Evolutionary conservation across 2,113 vertebrate species (phyloP), one percentile per base, ranked within the genome.

Genomic region (Heterocephalus glaber): DNA sequence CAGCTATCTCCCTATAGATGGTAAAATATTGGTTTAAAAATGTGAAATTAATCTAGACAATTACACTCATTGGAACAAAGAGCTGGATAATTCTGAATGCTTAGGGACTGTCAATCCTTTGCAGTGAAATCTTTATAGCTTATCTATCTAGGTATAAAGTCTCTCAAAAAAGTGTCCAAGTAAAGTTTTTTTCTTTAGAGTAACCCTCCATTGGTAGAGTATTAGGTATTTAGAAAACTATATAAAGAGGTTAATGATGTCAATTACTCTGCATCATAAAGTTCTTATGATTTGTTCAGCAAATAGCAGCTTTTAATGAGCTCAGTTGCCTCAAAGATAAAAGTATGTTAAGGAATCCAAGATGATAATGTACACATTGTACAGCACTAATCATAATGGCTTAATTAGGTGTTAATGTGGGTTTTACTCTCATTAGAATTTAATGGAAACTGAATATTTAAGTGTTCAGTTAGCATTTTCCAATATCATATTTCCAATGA

Each of bases 391-490:
- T 95, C 89, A 82, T 95, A 95, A 91, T 92, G 94, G 63, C 63
- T 95, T 96, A 97, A 97, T 97, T 96, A 93, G 96, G 88, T 97
- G 86, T 97, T 97, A 97, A 96, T 97, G 92, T 92, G 65, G 58
- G 87, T 96, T 96, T 97, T 93, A 96, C 44, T 44, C 95, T 97
- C 92, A 97, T 97, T 96, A 96, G 60, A 86, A 94, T 96, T 96
- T 96, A 97, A 96, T 97, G 80, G 76, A 90, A 87, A 77, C 79
- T 96, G 91, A 91, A 96, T 97, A 92, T 82, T 94, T 94, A 87
- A 96, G 10, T 91, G 68, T 84, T 96, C 65, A 80, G 33, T 96
- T 96, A 89, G 83, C 44, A 22, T 95, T 95, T 97, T 90, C 88
- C 38, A 92, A 38, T 38, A 91, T 86, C 56, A 70, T 35, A 77